Conservation (phyloP, 2,888 invertebrate species). For the Agriotes lineatus region DNA sequence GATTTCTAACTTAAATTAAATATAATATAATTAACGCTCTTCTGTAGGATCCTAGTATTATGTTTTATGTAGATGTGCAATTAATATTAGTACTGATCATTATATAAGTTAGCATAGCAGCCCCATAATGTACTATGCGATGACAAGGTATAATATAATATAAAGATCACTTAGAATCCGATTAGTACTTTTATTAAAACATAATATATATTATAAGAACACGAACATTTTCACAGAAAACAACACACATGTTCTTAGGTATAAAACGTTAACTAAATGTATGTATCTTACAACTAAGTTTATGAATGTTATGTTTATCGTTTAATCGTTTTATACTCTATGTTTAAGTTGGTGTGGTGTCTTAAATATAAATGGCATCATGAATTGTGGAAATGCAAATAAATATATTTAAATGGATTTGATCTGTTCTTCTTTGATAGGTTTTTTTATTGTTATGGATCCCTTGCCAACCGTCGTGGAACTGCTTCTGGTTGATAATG, state of each 20-base stretch:
- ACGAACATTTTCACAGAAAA: slow-evolving; percentile 31
- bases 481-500: neutral
- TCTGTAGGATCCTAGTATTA: slow-evolving; percentile 29
- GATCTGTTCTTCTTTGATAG: slow-evolving; percentile 27
- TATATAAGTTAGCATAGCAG: neutral
- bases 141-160: slow-evolving; percentile 51
- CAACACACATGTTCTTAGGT: slow-evolving; percentile 20
- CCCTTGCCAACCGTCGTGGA: neutral
- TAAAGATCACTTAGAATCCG: slow-evolving; percentile 58
- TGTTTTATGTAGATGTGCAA: slow-evolving; percentile 57
- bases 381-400: slow-evolving; percentile 29
- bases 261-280: slow-evolving; percentile 33
- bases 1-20: slow-evolving; percentile 68
- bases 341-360: slow-evolving; percentile 35
- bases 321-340: slow-evolving; percentile 33
- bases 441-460: slow-evolving; percentile 26
- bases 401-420: slow-evolving; percentile 34
- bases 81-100: slow-evolving; percentile 35
- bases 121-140: neutral
- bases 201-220: slow-evolving; percentile 66
- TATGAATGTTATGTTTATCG: slow-evolving; percentile 28
- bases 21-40: slow-evolving; percentile 62
- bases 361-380: slow-evolving; percentile 34
- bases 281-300: slow-evolving; percentile 31
- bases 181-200: slow-evolving; percentile 37